These are phyloP conservation scores for Apodemus speciosus DNA, from an alignment of 2,113 vertebrate species.

Conservation along the genomic window DNA sequence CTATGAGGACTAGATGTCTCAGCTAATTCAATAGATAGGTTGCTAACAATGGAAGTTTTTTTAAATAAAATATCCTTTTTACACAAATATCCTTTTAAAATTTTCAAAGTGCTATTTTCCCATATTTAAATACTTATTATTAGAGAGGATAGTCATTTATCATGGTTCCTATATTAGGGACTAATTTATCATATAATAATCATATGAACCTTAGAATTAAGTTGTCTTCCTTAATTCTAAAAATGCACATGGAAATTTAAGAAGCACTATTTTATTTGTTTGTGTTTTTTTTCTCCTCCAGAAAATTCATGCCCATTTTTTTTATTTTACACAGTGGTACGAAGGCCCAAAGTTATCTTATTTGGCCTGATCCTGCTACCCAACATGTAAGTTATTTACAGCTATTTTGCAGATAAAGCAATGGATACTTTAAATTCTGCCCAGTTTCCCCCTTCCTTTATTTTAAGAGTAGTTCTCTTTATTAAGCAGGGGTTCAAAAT, in stretches of 20 bases:
- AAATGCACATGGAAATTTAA: background rate
- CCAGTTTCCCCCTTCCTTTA: background rate
- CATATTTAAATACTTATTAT: background rate
- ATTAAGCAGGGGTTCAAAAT: constrained; percentile 37
- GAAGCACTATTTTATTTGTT: background rate
- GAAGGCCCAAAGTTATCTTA: background rate
- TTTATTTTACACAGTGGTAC: background rate
- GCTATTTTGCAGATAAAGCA: background rate
- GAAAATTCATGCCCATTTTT: background rate
- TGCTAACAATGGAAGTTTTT: background rate
- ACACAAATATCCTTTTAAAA: background rate
- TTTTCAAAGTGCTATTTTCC: background rate
- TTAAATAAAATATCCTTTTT: background rate
- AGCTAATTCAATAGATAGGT: background rate
- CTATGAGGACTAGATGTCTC: background rate
- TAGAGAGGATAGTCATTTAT: constrained; percentile 12
- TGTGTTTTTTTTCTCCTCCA: background rate
- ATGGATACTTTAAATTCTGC: background rate
- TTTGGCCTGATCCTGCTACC: background rate
- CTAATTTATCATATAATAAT: background rate
- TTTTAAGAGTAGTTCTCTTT: constrained; percentile 56
- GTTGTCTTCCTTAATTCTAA: background rate
- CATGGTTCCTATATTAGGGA: background rate
- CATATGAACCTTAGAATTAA: background rate
- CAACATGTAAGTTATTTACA: background rate